These are phyloP conservation scores for Nemotelus pantherinus DNA, from an alignment of 2,888 invertebrate species.

Conservation along the genomic window DNA sequence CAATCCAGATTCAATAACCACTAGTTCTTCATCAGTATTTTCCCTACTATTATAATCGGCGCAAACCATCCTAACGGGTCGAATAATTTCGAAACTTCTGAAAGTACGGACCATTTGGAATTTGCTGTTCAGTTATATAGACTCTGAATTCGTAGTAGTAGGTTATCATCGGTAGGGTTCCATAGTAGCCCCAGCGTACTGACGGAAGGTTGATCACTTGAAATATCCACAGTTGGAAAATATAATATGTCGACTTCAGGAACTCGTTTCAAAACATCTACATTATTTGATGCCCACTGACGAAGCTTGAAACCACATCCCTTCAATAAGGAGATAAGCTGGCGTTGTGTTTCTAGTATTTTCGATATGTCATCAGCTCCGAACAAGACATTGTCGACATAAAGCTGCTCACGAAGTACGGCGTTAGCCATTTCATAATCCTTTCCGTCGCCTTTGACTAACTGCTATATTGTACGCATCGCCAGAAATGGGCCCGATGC, in stretches of 20 bases:
- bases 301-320: background rate
- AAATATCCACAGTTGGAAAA: background rate
- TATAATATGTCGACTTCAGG: background rate
- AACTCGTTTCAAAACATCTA: background rate
- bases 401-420: background rate
- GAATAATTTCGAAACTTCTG: conserved; percentile 30
- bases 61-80: conserved; percentile 45
- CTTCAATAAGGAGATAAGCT: background rate
- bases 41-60: conserved; percentile 42
- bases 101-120: too few species aligned
- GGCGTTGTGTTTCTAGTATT: background rate
- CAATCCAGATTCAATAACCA: conserved; percentile 46
- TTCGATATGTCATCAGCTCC: background rate
- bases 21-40: conserved; percentile 47
- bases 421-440: background rate
- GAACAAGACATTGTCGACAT: conserved; percentile 1
- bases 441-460: background rate
- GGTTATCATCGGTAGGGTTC: background rate
- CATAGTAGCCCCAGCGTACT: background rate
- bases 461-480: background rate
- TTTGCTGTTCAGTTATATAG: background rate
- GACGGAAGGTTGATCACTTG: background rate
- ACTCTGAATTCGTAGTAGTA: background rate
- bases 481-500: background rate
- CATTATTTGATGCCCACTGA: background rate